Conservation (phyloP, 2,113 vertebrate genomes). For the Spea bombifrons region DNA sequence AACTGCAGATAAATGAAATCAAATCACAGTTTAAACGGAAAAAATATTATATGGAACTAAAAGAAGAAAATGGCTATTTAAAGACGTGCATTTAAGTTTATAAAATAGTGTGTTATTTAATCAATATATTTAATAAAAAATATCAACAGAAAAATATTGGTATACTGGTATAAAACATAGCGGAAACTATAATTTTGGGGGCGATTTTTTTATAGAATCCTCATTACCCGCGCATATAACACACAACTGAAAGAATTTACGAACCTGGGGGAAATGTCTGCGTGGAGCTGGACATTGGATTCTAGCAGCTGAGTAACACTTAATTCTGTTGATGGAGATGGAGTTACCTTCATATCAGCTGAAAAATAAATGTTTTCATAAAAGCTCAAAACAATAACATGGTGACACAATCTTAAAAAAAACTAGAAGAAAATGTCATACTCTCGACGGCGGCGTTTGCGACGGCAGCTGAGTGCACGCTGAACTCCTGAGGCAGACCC, state of each 20-base stretch:
- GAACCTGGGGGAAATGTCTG: conserved; percentile 56
- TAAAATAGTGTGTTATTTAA: no score
- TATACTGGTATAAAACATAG: no score
- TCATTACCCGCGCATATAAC: no score
- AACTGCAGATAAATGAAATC: conserved; percentile 55
- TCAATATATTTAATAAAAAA: no score
- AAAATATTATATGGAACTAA: no score
- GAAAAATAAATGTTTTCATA: conserved; percentile 12
- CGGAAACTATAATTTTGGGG: no score
- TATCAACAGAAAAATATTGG: no score
- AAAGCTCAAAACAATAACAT: not conserved
- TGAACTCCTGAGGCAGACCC: conserved; percentile 72
- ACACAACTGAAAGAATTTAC: conserved; percentile 29
- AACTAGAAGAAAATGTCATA: conserved; percentile 45
- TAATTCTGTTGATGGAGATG: conserved; percentile 51
- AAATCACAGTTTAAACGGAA: no score
- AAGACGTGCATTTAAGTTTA: no score
- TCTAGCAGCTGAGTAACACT: conserved; percentile 52
- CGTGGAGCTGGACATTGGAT: conserved; percentile 50
- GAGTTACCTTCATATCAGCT: conserved; percentile 55
- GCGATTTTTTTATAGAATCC: no score
- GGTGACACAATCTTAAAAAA: no score
- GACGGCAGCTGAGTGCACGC: conserved; percentile 63
- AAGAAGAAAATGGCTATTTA: no score
- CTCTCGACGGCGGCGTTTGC: conserved; percentile 54